Evolutionary conservation across 1,140 invertebrate species (phyloP).

Genomic region (Diorhabda sublineata): DNA sequence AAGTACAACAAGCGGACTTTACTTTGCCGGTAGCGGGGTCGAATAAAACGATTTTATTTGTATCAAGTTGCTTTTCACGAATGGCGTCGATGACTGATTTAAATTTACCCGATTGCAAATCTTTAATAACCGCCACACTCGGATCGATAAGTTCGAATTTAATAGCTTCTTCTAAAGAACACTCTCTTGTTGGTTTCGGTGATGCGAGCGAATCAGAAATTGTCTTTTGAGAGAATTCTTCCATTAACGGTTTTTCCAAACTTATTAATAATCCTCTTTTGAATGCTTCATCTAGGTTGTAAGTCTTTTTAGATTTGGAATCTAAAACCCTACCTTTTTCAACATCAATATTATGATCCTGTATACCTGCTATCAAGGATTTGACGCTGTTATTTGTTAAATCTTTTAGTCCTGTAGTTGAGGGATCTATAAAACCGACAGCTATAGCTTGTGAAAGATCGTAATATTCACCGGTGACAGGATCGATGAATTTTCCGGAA

Average conservation of each 20-base stretch:
- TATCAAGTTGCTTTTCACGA: conserved; percentile 66
- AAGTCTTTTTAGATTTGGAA: conserved; percentile 67
- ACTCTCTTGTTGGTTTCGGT: conserved; percentile 56
- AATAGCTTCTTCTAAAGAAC: conserved; percentile 75
- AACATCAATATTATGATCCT: conserved; percentile 75
- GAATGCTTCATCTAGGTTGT: conserved; percentile 70
- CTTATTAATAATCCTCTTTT: conserved; percentile 70
- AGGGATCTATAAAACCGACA: conserved; percentile 68
- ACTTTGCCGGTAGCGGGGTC: conserved; percentile 62
- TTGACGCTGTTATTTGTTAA: conserved; percentile 67
- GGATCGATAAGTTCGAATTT: conserved; percentile 72
- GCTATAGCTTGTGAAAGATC: conserved; percentile 69
- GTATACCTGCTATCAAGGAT: conserved; percentile 68
- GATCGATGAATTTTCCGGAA: conserved; percentile 76
- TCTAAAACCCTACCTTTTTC: conserved; percentile 72
- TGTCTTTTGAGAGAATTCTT: conserved; percentile 30
- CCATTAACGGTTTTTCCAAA: conserved; percentile 63
- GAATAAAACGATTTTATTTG: conserved; percentile 58
- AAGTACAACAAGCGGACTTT: conserved; percentile 64
- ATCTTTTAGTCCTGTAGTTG: conserved; percentile 74
- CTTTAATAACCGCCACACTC: conserved; percentile 69
- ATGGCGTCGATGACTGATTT: conserved; percentile 68
- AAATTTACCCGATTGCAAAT: conserved; percentile 71
- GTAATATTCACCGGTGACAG: conserved; percentile 63
- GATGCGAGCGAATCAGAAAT: conserved; percentile 45